Evolutionary conservation across 2,797 vertebrate species (phyloP), one percentile per base, ranked within the genome.

Genomic region (Garrulus glandarius): DNA sequence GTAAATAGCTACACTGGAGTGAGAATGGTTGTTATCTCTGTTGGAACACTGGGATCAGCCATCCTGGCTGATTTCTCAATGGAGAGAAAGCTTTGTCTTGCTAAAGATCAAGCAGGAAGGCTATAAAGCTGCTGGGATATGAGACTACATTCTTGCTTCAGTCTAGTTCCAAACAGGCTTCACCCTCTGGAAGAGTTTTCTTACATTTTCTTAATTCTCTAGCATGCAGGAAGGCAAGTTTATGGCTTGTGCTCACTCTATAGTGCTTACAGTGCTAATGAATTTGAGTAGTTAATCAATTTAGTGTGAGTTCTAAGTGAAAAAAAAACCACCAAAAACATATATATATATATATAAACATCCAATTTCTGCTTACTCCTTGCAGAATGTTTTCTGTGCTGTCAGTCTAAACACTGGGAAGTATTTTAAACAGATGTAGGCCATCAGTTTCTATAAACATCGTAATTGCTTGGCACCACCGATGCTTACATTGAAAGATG

Each of bases 391-490:
- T 98, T 97, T 97, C 84, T 92, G 74, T 97, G 95, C 92, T 95
- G 97, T 98, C 96, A 96, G 94, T 95, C 96, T 96, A 97, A 98
- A 98, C 95, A 97, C 69, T 46, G 91, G 90, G 94, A 95, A 96
- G 88, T 87, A 96, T 97, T 98, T 97, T 93, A 92, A 96, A 95
- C 98, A 98, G 97, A 98, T 98, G 98, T 96, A 91, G 96, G 87
- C 84, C 92, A 92, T 98, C 97, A 96, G 87, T 96, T 96, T 97
- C 95, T 97, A 84, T 98, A 98, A 98, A 98, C 97, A 97, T 83
- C 1, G 20, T 97, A 97, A 98, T 97, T 97, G 97, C 96, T 98
- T 98, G 98, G 98, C 98, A 97, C 89, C 61, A 69, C 89, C 6
- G 37, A 23, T 94, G 97, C 97, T 98, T 98, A 98, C 67, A 61